phyloP scores from a whole-genome alignment of 2,888 invertebrate genomes.

The Trissonchulus sp. region DNA sequence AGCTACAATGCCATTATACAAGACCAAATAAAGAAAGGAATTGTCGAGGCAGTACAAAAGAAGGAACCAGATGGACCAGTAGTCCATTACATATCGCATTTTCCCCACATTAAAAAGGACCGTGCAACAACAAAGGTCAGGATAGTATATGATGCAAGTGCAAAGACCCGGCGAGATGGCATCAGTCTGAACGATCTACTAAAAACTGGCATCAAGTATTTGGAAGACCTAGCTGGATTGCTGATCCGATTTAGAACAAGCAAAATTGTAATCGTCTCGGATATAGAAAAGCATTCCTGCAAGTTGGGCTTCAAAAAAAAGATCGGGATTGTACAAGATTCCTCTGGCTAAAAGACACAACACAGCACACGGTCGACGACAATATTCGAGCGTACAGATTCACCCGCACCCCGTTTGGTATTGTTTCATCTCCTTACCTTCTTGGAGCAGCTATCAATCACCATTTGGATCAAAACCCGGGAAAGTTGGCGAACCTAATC shows the following conservation, averaged over 20 bases:
- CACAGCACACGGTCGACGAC: too few relatives aligned
- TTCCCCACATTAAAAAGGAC: neutral
- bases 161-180: too few relatives aligned
- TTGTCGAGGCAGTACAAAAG: neutral
- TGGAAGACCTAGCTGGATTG: neutral
- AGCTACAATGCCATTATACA: slow-evolving; percentile 1
- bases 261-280: slow-evolving; percentile 18
- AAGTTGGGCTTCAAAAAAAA: slow-evolving; percentile 31
- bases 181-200: slow-evolving; percentile 4
- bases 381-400: too few relatives aligned
- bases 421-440: too few relatives aligned
- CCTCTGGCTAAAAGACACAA: too few relatives aligned
- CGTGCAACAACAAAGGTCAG: neutral
- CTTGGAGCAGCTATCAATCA: too few relatives aligned
- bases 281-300: slow-evolving; percentile 42
- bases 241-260: neutral
- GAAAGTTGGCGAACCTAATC: too few relatives aligned
- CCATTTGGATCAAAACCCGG: too few relatives aligned
- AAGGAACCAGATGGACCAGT: slow-evolving; percentile 1
- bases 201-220: neutral
- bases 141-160: too few relatives aligned
- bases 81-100: neutral
- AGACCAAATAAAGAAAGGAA: slow-evolving; percentile 3
- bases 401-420: too few relatives aligned
- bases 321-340: too few relatives aligned